These are phyloP conservation scores for Etheostoma spectabile DNA, from an alignment of 2,113 vertebrate species.

Conservation along the genomic window DNA sequence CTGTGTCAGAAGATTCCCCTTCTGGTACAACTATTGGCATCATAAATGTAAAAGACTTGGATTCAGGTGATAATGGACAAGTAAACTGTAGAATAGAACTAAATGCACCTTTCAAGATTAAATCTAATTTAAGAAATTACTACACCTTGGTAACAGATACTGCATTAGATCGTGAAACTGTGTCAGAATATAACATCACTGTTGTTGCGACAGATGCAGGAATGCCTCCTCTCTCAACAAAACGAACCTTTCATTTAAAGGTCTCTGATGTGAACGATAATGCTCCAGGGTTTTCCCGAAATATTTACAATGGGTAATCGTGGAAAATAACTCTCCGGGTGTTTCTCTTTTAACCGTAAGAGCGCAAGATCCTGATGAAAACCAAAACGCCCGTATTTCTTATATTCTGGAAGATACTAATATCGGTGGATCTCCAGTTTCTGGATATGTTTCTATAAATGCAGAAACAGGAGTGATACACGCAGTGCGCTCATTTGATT, in stretches of 20 bases:
- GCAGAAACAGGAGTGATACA: constrained; percentile 59
- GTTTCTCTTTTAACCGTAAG: constrained; percentile 37
- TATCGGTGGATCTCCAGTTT: constrained; percentile 20
- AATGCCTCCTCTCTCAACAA: constrained; percentile 53
- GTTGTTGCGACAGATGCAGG: constrained; percentile 60
- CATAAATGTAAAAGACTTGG: constrained; percentile 66
- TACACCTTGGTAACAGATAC: constrained; percentile 60
- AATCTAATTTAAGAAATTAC: constrained; percentile 66
- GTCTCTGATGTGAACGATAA: constrained; percentile 80
- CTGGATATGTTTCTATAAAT: constrained; percentile 53
- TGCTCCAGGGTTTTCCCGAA: constrained; percentile 58
- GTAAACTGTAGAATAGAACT: constrained; percentile 53
- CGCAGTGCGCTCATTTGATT: constrained; percentile 40
- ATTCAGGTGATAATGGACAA: constrained; percentile 67
- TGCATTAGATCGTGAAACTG: constrained; percentile 58
- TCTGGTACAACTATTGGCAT: constrained; percentile 47
- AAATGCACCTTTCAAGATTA: constrained; percentile 58
- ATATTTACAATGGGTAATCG: constrained; percentile 34
- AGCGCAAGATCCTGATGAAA: constrained; percentile 65
- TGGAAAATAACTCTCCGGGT: constrained; percentile 76
- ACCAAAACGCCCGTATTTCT: constrained; percentile 57
- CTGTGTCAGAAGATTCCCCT: constrained; percentile 32
- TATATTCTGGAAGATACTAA: constrained; percentile 42
- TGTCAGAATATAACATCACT: constrained; percentile 67
- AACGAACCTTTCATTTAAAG: constrained; percentile 50